Evolutionary conservation across 2,888 invertebrate genomes (phyloP).

Genomic region (Listrodromus nycthemerus): DNA sequence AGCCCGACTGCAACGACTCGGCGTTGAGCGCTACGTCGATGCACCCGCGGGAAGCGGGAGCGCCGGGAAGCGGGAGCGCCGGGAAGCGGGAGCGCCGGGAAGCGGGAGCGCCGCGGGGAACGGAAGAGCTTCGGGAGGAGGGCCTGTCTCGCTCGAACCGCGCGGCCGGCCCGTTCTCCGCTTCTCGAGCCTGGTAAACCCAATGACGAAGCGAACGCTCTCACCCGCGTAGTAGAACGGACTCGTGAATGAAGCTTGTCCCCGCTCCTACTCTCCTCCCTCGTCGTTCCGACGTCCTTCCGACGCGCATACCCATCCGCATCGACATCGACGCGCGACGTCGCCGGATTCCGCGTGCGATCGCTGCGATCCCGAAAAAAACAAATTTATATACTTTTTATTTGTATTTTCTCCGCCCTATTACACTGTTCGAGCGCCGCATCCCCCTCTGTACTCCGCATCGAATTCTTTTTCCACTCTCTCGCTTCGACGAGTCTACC

Average conservation of each 20-base stretch:
- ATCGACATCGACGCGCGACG: too few species aligned
- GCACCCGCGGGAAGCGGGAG: conserved; percentile 37
- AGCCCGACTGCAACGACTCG: not conserved
- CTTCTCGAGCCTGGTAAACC: conserved; percentile 1
- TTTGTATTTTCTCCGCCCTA: conserved; percentile 7
- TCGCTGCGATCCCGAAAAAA: too few species aligned
- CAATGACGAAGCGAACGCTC: conserved; percentile 47
- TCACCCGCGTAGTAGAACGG: conserved; percentile 66
- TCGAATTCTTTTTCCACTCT: conserved; percentile 59
- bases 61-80: conserved; percentile 16
- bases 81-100: conserved; percentile 41
- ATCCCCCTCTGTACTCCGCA: conserved; percentile 7
- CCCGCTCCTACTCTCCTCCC: conserved; percentile 66
- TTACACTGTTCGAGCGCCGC: not conserved
- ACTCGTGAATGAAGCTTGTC: conserved; percentile 66
- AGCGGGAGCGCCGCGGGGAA: conserved; percentile 46
- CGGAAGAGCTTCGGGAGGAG: conserved; percentile 8
- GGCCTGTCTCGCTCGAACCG: conserved; percentile 44
- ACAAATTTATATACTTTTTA: too few species aligned
- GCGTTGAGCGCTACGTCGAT: conserved; percentile 58
- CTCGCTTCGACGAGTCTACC: conserved; percentile 51
- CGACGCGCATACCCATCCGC: too few species aligned
- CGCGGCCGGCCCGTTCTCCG: conserved; percentile 12
- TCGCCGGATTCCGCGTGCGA: too few species aligned
- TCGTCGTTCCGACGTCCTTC: too few species aligned